Evolutionary conservation across 2,888 invertebrate species (phyloP), one percentile per base, ranked within the genome.

Genomic region (Hedychridium roseum): DNA sequence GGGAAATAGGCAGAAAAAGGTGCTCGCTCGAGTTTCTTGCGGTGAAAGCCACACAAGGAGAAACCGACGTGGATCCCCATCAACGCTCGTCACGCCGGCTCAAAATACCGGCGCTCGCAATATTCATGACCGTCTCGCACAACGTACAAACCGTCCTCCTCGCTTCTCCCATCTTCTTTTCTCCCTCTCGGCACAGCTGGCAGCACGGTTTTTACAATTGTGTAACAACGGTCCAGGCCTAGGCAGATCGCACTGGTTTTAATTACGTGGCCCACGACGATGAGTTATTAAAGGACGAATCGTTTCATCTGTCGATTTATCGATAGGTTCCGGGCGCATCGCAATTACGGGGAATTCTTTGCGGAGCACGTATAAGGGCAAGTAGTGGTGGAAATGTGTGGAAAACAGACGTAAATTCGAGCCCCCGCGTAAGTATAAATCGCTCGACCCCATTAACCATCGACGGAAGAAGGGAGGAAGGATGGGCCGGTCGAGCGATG

Each of bases 41-140:
- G 68, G 67, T 59, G 57, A 68, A 46, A 70, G 70, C 66, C 73
- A 71, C 71, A 70, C 65, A 71, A 59, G 63, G 71, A 68, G 56
- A 41, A 46, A 50, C 56, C 56, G 56, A 57, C 60, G 58, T 52
- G 62, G 66, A 67, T 70, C 64, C 66, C 69, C 73, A 73, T 70
- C 70, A 73, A 54, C 63, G 66, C 72, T 68, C 76, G 75, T 76
- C 75, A 74, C 71, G 74, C 73, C 57, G 64, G 58, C 68, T 74
- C 70, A 70, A 72, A 74, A 73, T 68, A 60, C 68, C 71, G 60
- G 57, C 57, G 57, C 57, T 57, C 59, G 66, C 65, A 64, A 70
- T 69, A 70, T 71, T 73, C 70, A 66, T 66, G 66, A 60, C 64
- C 57, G 51, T 50, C 43, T 52, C 52, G 50, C 39, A 21, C 35